Base-by-base conservation (phyloP, 2,888 invertebrate species). In the Notocelia uddmanniana region DNA sequence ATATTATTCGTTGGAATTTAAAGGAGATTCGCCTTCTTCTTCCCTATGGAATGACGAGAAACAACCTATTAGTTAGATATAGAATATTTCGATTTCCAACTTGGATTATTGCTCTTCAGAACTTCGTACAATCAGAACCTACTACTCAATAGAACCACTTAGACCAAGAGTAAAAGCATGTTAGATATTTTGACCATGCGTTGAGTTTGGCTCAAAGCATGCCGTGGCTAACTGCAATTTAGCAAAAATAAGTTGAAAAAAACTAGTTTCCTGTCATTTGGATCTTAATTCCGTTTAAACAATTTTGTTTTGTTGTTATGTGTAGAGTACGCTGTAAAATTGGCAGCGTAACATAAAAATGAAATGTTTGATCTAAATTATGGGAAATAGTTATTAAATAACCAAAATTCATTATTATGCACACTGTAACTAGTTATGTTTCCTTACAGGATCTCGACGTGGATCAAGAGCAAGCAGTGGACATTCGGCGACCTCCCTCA, bases 381-480 rank as follows among this genome's bases (percentile, higher is more conserved):
- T 67, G 13, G 54, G 66, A 67, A 54, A 26, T 41, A 45, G 54
- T 64, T 31, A 1, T 48, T 67, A 10, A 11, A 10, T 13, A 37
- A 55, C 37, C 55, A 55, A 68, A 67, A 15, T 34, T 0, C 9
- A 45, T 18, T 15, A 1, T 10, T 8, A 18, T 21, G 19, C 6
- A 21, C 31, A 45, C 26, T 62, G 31, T 19, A 57, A 18, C 18
- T 23, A 6, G 6, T 26, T 23, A 11, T 55, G 23, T 23, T 63
- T 63, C 50, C 76, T 83, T 87, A 15, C 86, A 93, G 93, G 93
- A n/a, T 91, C 92, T 77, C 94, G 96, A 76, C 95, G 97, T 74
- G 97, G 96, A 74, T 97, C 97, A 74, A 95, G 96, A 84, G 96
- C 96, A 62, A 96, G 96, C 87, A 97, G 97, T 85, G 97, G 96